Evolutionary conservation across 1,140 invertebrate species (phyloP).

Genomic region (Carposina sasakii): DNA sequence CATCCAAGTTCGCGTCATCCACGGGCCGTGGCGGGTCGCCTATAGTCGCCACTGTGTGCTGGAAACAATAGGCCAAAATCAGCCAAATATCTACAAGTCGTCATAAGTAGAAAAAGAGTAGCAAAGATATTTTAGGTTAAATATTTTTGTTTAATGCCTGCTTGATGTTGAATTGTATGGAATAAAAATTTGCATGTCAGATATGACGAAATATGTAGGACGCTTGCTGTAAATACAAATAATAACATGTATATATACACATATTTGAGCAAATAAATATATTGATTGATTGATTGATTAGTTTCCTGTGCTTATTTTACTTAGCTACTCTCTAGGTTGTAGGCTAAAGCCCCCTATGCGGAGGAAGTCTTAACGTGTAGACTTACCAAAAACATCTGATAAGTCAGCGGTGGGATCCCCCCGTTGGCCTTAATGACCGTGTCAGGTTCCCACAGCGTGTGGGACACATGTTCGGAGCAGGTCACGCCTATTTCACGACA

Average conservation of each 20-base stretch:
- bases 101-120: background rate
- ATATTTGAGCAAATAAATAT: too few species aligned
- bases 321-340: too few species aligned
- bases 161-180: too few species aligned
- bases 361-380: background rate
- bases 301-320: too few species aligned
- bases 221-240: too few species aligned
- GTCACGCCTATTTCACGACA: slow-evolving; percentile 74
- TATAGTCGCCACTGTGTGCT: slow-evolving; percentile 76
- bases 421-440: slow-evolving; percentile 79
- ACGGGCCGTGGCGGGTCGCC: slow-evolving; percentile 76
- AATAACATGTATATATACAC: too few species aligned
- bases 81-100: background rate
- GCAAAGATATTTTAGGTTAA: background rate
- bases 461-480: slow-evolving; percentile 77
- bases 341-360: too few species aligned
- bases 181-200: too few species aligned
- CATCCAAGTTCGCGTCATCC: slow-evolving; percentile 66
- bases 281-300: too few species aligned
- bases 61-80: slow-evolving; percentile 12
- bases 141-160: too few species aligned
- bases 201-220: too few species aligned
- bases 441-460: slow-evolving; percentile 82
- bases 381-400: slow-evolving; percentile 80
- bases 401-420: slow-evolving; percentile 81